A percentile compares a stretch with the other conserved stretches of the same genome.
phyloP scores from a whole-genome alignment of 2,888 invertebrate genomes.

The Chymomyza caudatula region DNA sequence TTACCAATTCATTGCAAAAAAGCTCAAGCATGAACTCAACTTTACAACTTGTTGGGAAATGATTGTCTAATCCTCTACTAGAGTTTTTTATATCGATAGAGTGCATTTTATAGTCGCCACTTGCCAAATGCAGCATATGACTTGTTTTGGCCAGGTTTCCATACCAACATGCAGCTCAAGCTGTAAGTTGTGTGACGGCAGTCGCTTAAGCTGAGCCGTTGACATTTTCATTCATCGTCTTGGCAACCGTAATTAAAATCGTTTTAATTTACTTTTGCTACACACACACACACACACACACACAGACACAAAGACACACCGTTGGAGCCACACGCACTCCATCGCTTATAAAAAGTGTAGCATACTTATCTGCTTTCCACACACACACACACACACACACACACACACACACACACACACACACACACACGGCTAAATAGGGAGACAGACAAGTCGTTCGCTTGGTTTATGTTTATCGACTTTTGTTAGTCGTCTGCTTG shows the following conservation, averaged over 20 bases:
- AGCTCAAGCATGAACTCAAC: too few relatives aligned
- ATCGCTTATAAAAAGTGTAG: constrained; percentile 48
- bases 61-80: too few relatives aligned
- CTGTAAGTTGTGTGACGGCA: constrained; percentile 4
- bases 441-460: constrained; percentile 13
- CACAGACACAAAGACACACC: constrained; percentile 15
- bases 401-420: neutral
- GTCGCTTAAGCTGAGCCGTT: constrained; percentile 42
- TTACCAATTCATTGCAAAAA: too few relatives aligned
- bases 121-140: neutral
- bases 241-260: constrained; percentile 76
- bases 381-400: constrained; percentile 8
- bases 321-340: constrained; percentile 6
- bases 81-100: neutral
- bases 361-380: constrained; percentile 57
- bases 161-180: neutral
- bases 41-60: too few relatives aligned
- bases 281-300: constrained; percentile 35
- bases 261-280: constrained; percentile 73
- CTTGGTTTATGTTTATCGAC: constrained; percentile 70
- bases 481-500: constrained; percentile 59
- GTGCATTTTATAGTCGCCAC: neutral
- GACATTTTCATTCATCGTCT: constrained; percentile 74
- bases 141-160: neutral
- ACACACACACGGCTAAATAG: constrained; percentile 16